These are phyloP conservation scores for Chitala chitala DNA, from an alignment of 2,113 vertebrate species.

Conservation along the genomic window DNA sequence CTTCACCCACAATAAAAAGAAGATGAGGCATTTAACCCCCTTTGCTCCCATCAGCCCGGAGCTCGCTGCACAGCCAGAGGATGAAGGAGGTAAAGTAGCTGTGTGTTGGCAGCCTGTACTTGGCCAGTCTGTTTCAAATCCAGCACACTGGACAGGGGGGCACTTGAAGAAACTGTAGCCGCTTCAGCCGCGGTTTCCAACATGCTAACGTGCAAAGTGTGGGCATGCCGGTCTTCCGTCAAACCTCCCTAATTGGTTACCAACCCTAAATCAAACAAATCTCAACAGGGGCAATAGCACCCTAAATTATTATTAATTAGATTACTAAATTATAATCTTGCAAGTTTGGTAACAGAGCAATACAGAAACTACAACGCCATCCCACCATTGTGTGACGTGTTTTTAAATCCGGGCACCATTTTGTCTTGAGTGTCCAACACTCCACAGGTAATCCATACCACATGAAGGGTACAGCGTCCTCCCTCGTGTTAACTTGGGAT, in stretches of 20 bases:
- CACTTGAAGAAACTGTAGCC: neutral
- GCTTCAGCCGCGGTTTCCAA: neutral
- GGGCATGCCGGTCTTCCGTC: slow-evolving; percentile 30
- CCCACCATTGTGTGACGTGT: too few species aligned
- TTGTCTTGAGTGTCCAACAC: too few species aligned
- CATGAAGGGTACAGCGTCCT: too few species aligned
- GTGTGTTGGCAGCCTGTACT: slow-evolving; percentile 47
- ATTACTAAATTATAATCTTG: too few species aligned
- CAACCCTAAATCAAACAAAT: slow-evolving; percentile 46
- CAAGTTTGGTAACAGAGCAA: too few species aligned
- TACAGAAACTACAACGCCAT: too few species aligned
- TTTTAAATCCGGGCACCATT: too few species aligned
- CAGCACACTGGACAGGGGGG: slow-evolving; percentile 4
- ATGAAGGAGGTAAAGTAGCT: slow-evolving; percentile 39
- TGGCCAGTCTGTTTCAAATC: slow-evolving; percentile 48
- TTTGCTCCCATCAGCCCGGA: slow-evolving; percentile 49
- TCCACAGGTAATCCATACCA: too few species aligned
- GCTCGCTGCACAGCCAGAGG: slow-evolving; percentile 32
- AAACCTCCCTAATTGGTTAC: slow-evolving; percentile 41
- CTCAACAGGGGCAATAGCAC: too few species aligned
- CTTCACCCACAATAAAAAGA: slow-evolving; percentile 44
- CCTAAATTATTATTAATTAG: too few species aligned
- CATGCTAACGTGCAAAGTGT: slow-evolving; percentile 32
- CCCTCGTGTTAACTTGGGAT: too few species aligned
- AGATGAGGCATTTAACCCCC: slow-evolving; percentile 52